Evolutionary conservation across 2,113 vertebrate genomes (phyloP).

Genomic region (Xiphophorus hellerii): DNA sequence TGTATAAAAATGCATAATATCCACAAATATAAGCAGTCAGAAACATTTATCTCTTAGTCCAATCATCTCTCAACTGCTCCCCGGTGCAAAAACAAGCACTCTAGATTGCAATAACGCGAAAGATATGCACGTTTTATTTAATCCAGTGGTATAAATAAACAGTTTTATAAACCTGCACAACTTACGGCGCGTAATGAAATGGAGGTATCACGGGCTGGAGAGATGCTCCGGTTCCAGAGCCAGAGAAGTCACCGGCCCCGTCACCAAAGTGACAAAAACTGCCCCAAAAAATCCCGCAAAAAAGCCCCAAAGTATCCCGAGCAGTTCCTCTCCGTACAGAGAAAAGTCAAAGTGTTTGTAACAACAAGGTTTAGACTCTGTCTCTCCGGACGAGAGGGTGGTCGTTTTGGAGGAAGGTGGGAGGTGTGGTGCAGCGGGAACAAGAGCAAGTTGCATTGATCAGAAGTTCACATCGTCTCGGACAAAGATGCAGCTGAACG

Average conservation of each 20-base stretch:
- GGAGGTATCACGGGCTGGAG: neutral
- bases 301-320: slow-evolving; percentile 57
- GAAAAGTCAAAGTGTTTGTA: slow-evolving; percentile 76
- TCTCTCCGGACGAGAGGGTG: slow-evolving; percentile 75
- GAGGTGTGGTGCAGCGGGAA: slow-evolving; percentile 77
- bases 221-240: slow-evolving; percentile 24
- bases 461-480: slow-evolving; percentile 73
- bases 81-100: too few species aligned
- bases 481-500: slow-evolving; percentile 79
- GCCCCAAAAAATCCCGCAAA: slow-evolving; percentile 28
- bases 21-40: too few species aligned
- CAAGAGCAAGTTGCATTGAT: slow-evolving; percentile 69
- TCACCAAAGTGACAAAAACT: slow-evolving; percentile 18
- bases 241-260: slow-evolving; percentile 14
- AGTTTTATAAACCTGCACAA: slow-evolving; percentile 1
- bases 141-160: too few species aligned
- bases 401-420: slow-evolving; percentile 62
- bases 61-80: too few species aligned
- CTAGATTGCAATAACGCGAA: too few species aligned
- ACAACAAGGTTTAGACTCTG: slow-evolving; percentile 49
- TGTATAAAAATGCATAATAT: too few species aligned
- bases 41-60: too few species aligned
- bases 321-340: slow-evolving; percentile 69
- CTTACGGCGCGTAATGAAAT: slow-evolving; percentile 31
- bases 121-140: too few species aligned